Base-by-base conservation (phyloP, 2,888 invertebrate genomes). In the Nymphalis polychloros region DNA sequence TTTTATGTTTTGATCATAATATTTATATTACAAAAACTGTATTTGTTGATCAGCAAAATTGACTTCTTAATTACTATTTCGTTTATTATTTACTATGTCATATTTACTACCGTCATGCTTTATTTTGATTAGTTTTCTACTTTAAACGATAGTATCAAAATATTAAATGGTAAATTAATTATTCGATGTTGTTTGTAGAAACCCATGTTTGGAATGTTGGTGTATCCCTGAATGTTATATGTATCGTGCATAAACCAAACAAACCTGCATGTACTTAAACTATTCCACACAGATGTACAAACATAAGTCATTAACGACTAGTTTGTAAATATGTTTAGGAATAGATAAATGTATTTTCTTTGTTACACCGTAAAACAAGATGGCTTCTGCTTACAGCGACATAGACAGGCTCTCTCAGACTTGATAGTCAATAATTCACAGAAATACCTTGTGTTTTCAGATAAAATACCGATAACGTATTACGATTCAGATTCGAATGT, bases 401-500 rank as follows among this genome's bases (percentile, higher is more conserved):
- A 50, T 13, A 20, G 50, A 41, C 10, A 13, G 10, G 13, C 13
- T 13, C 13, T 41, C 4, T 41, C 10, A 41, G 13, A 13, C 10
- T 41, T 13, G 13, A 41, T 41, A 41, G 13, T 41, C 13, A 41
- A 41, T 41, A 41, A 41, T 13, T 41, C 13, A 41, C 41, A 13
- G 8, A 8, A 41, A 41, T 13, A 41, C 10, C 13, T 55, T 31
- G 27, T 31, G 8, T 31, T 55, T 55, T 31, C 53, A 55, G 53
- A 55, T n/a, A 31, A 55, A n/a, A 27, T 55, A n/a, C 53, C 53
- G 16, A 7, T 55, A 8, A 31, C 31, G 7, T 55, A 17, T 31
- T 55, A 55, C 17, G 53, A 55, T 31, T 55, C 53, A 17, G 53
- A 55, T 31, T 55, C 53, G 17, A 31, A 55, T 55, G 17, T 41